Percentiles rank a stretch among this genome's conserved stretches.
These are phyloP conservation scores for Poecilia velifera DNA, from an alignment of 2,797 vertebrate species.

Conservation along the genomic window DNA sequence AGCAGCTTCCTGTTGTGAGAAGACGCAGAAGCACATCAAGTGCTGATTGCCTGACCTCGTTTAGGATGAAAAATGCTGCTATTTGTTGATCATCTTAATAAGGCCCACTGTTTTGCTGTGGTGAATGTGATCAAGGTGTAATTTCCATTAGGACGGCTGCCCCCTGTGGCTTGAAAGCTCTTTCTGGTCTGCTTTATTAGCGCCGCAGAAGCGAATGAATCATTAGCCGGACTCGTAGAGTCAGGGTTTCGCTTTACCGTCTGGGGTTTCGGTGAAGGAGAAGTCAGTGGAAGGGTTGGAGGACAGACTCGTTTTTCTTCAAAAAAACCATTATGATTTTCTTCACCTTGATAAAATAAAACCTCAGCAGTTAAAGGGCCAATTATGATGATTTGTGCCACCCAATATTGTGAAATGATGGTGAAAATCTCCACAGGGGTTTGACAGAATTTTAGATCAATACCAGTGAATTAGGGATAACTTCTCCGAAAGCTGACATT, in stretches of 20 bases:
- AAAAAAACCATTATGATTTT: conserved; percentile 34
- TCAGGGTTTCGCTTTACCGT: conserved; percentile 18
- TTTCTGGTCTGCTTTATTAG: conserved; percentile 12
- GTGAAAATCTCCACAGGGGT: conserved; percentile 43
- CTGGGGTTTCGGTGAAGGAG: conserved; percentile 11
- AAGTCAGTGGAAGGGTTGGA: conserved; percentile 18
- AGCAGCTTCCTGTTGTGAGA: neutral
- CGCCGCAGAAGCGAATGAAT: conserved; percentile 6
- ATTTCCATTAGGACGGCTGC: neutral
- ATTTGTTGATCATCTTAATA: conserved; percentile 16
- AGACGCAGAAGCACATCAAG: conserved; percentile 2
- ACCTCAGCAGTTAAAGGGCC: conserved; percentile 32
- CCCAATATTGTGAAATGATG: conserved; percentile 18
- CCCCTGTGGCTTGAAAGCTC: neutral
- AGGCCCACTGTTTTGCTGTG: neutral
- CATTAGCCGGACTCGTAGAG: conserved; percentile 21
- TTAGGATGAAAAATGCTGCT: conserved; percentile 4
- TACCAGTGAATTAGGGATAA: conserved; percentile 38
- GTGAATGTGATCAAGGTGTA: neutral
- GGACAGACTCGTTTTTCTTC: conserved; percentile 26
- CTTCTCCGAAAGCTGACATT: conserved; percentile 47
- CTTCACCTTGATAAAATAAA: conserved; percentile 41
- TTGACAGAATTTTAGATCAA: conserved; percentile 54
- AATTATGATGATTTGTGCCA: conserved; percentile 55
- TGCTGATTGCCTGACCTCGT: conserved; percentile 1